A percentile compares a stretch with the other conserved stretches of the same genome.
Evolutionary conservation across 1,140 invertebrate species (phyloP).

Genomic region (Drosophila kurseongensis): DNA sequence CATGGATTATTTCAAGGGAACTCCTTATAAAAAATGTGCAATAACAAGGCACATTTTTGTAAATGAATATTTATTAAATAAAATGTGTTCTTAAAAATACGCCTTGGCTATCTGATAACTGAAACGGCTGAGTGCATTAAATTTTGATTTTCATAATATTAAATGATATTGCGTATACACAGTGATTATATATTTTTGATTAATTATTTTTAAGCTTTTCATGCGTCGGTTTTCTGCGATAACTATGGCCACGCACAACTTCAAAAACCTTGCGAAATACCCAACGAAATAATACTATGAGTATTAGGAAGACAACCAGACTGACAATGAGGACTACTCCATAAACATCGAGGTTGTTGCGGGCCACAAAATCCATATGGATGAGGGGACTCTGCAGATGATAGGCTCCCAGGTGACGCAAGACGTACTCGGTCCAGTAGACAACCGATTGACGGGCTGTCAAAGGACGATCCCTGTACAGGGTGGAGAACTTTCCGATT

Average conservation of each 20-base stretch:
- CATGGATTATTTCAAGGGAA: background rate
- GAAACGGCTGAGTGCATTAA: too few species aligned
- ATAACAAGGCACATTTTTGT: background rate
- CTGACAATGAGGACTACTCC: background rate
- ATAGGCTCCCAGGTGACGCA: conserved; percentile 84
- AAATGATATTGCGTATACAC: conserved; percentile 10
- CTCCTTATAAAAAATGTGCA: background rate
- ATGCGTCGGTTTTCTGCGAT: background rate
- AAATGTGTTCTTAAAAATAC: background rate
- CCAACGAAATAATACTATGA: background rate
- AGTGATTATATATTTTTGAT: background rate
- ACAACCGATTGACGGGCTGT: conserved; percentile 57
- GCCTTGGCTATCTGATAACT: background rate
- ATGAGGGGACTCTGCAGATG: conserved; percentile 83
- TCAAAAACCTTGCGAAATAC: conserved; percentile 21
- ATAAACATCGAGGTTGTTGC: conserved; percentile 61
- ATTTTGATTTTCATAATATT: conserved; percentile 7
- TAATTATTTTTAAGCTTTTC: conserved; percentile 29
- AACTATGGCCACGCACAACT: background rate
- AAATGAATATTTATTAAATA: background rate
- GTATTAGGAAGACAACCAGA: background rate
- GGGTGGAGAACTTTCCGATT: conserved; percentile 57
- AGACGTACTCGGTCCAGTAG: conserved; percentile 79
- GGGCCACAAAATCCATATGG: conserved; percentile 56
- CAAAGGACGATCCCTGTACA: conserved; percentile 75